phyloP scores from a whole-genome alignment of 2,113 vertebrate species.

The Boulengeromyrus knoepffleri region DNA sequence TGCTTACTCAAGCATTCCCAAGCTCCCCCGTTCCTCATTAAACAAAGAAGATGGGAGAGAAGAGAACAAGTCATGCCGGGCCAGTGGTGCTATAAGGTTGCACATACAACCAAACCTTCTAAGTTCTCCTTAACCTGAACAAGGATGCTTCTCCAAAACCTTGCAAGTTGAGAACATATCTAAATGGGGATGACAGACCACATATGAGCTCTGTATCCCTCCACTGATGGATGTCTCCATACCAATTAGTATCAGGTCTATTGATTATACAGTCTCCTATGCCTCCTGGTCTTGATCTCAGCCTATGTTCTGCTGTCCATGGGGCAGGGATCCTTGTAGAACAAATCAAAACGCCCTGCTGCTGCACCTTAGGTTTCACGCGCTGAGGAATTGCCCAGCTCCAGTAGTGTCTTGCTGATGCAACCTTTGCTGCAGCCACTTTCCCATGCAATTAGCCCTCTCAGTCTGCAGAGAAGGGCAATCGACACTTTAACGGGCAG shows the following conservation, averaged over 20 bases:
- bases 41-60: constrained; percentile 3
- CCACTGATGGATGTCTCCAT: neutral
- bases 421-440: neutral
- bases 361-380: neutral
- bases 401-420: neutral
- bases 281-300: neutral
- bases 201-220: neutral
- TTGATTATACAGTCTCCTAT: neutral
- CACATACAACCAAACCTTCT: neutral
- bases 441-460: constrained; percentile 14
- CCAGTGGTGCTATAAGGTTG: neutral
- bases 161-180: too few species aligned
- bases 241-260: neutral
- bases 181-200: neutral
- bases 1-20: constrained; percentile 20
- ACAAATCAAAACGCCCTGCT: neutral
- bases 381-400: neutral
- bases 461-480: constrained; percentile 12
- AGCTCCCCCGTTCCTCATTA: constrained; percentile 12
- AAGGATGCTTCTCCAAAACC: neutral
- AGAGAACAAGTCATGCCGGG: neutral
- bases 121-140: neutral
- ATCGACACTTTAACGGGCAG: constrained; percentile 1
- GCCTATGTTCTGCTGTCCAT: neutral
- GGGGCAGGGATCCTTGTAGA: neutral